Conservation (phyloP, 2,797 vertebrate species). For the Urophycis tenuis region DNA sequence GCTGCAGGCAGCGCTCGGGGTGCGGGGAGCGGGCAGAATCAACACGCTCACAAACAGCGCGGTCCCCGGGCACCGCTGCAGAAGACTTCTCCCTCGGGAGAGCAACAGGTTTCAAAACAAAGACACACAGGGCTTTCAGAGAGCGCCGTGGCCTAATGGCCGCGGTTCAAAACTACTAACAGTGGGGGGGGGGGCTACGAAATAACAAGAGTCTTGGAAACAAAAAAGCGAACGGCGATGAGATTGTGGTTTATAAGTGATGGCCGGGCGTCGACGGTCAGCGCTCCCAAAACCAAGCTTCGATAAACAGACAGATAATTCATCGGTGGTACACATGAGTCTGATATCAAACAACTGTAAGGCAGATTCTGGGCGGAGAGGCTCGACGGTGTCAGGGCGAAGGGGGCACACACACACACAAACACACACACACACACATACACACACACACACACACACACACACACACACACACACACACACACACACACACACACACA, state of each 20-base stretch:
- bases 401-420: no score
- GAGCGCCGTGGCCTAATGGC: neutral
- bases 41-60: slow-evolving; percentile 51
- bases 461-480: no score
- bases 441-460: no score
- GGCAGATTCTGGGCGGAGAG: no score
- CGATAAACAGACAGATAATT: no score
- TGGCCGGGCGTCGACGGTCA: neutral
- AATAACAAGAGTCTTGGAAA: neutral
- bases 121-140: slow-evolving; percentile 38
- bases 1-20: slow-evolving; percentile 9
- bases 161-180: neutral
- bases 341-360: no score
- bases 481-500: no score
- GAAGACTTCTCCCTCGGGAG: slow-evolving; percentile 58
- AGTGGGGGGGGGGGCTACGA: neutral
- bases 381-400: no score
- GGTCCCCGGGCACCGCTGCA: slow-evolving; percentile 53
- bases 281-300: neutral
- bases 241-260: neutral
- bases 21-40: slow-evolving; percentile 29
- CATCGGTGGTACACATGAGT: no score
- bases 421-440: no score
- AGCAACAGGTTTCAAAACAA: slow-evolving; percentile 62
- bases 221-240: neutral